Evolutionary conservation across 2,113 vertebrate genomes (phyloP).

Genomic region (Aviceda subcristata): DNA sequence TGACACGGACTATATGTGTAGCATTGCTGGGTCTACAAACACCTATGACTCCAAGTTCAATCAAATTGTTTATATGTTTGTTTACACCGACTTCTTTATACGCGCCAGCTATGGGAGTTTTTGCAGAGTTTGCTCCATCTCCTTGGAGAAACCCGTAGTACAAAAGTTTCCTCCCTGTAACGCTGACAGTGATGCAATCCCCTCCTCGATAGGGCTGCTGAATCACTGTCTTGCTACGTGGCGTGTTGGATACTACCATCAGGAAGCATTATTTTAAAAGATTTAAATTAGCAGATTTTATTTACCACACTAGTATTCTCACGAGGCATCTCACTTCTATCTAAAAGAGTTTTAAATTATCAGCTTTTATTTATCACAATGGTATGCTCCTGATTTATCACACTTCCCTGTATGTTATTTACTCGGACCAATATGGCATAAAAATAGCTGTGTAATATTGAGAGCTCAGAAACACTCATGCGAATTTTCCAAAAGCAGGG

Average conservation of each 20-base stretch:
- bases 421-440: background rate
- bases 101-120: background rate
- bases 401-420: slow-evolving; percentile 26
- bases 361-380: slow-evolving; percentile 75
- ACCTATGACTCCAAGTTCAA: background rate
- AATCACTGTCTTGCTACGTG: background rate
- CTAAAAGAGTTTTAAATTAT: slow-evolving; percentile 77
- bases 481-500: background rate
- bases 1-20: accelerated
- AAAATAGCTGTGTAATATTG: slow-evolving; percentile 7
- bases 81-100: background rate
- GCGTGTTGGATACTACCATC: slow-evolving; percentile 21
- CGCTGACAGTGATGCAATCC: background rate
- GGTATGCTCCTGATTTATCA: slow-evolving; percentile 43
- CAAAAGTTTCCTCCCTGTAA: background rate
- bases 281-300: slow-evolving; percentile 77
- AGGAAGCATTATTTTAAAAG: slow-evolving; percentile 56
- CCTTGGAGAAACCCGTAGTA: background rate
- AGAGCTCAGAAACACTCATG: background rate
- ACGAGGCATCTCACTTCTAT: slow-evolving; percentile 51
- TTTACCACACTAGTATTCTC: slow-evolving; percentile 66
- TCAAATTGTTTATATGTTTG: background rate
- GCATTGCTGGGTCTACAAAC: background rate
- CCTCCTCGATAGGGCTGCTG: background rate
- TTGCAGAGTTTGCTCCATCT: background rate